Percentiles rank a stretch among this genome's conserved stretches.
Conservation (phyloP, 1,140 invertebrate genomes). For the Drosophila tani region DNA sequence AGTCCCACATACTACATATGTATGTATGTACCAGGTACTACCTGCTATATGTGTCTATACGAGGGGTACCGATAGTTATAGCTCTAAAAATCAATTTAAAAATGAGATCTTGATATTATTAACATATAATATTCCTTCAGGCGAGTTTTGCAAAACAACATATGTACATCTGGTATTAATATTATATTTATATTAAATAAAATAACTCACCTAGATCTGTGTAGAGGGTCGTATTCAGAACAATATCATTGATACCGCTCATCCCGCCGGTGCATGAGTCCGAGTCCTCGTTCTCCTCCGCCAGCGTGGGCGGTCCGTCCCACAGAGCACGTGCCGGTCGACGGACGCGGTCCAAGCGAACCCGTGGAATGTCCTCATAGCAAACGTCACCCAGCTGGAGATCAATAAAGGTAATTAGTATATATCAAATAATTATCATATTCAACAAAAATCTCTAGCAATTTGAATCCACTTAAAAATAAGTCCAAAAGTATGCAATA, state of each 20-base stretch:
- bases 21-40: neutral
- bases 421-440: neutral
- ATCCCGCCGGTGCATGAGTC: conserved; percentile 71
- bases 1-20: conserved; percentile 2
- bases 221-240: conserved; percentile 80
- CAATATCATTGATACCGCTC: conserved; percentile 74
- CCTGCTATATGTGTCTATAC: neutral
- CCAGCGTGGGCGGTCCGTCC: conserved; percentile 81
- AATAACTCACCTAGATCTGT: conserved; percentile 80
- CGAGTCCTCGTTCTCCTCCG: conserved; percentile 84
- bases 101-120: too few relatives aligned
- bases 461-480: neutral
- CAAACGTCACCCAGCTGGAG: conserved; percentile 77
- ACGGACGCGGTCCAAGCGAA: conserved; percentile 79
- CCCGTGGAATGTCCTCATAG: conserved; percentile 82
- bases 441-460: neutral
- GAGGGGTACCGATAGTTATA: too few relatives aligned
- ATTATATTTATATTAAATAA: too few relatives aligned
- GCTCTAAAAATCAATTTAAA: too few relatives aligned
- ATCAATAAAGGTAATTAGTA: neutral
- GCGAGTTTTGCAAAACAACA: conserved; percentile 1
- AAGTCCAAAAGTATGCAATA: neutral
- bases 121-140: neutral
- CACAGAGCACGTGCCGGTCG: conserved; percentile 78
- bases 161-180: neutral